These are phyloP conservation scores for Sycophila texana DNA, from an alignment of 2,888 invertebrate genomes.

Conservation along the genomic window DNA sequence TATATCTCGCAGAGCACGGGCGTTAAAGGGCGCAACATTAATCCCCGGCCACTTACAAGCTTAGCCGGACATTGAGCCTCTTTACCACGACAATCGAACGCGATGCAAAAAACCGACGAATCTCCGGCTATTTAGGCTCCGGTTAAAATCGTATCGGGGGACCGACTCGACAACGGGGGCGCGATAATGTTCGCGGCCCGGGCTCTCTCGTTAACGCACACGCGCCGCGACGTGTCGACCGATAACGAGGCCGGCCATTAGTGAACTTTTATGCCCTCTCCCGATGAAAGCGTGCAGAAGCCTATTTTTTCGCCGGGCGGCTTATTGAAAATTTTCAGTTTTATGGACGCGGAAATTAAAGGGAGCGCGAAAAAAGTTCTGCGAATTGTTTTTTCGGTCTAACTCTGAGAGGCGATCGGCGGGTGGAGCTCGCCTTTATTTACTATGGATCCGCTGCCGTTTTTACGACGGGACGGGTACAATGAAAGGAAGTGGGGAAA, in stretches of 20 bases:
- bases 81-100: not conserved
- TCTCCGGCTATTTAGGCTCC: not conserved
- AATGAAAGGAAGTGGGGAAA: not conserved
- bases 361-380: no score
- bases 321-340: not conserved
- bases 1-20: no score
- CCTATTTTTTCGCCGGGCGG: not conserved
- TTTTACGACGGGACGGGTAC: not conserved
- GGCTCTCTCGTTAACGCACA: conserved; percentile 33
- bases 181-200: conserved; percentile 43
- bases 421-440: not conserved
- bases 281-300: conserved; percentile 13
- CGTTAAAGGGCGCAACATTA: no score
- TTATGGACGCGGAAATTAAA: no score
- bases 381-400: no score
- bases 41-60: no score
- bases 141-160: not conserved
- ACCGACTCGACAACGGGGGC: not conserved
- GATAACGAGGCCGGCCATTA: conserved; percentile 53
- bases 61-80: no score
- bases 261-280: conserved; percentile 45
- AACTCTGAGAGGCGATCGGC: not conserved
- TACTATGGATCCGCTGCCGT: no score
- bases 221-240: conserved; percentile 14
- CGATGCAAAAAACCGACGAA: not conserved